Conservation (phyloP, 2,113 vertebrate genomes). For the Microtus richardsoni region DNA sequence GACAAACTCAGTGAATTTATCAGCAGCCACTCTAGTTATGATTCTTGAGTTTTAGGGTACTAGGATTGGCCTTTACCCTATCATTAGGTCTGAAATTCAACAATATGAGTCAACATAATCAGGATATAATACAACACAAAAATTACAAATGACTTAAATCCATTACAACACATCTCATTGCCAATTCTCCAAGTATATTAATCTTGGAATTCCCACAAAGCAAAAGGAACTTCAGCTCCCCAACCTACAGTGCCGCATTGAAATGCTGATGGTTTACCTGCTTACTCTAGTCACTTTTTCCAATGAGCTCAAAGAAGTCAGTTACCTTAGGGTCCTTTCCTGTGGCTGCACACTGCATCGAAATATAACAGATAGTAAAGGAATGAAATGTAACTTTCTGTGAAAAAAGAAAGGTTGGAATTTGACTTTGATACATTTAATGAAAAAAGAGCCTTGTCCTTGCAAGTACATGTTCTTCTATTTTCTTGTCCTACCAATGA, state of each 20-base stretch:
- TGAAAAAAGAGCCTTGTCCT: constrained; percentile 34
- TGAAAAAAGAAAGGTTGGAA: not conserved
- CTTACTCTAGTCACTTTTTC: not conserved
- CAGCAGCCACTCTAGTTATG: not conserved
- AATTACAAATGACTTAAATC: constrained; percentile 35
- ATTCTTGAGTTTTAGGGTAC: not conserved
- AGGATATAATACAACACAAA: constrained; percentile 9
- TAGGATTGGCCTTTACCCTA: not conserved
- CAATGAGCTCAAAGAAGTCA: not conserved
- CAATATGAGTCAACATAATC: constrained; percentile 27
- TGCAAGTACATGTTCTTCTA: not conserved
- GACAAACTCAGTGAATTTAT: not conserved
- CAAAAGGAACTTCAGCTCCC: not conserved
- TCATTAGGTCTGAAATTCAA: not conserved
- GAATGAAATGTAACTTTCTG: constrained; percentile 26
- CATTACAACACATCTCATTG: constrained; percentile 8
- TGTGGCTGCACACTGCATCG: not conserved
- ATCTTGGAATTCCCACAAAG: not conserved
- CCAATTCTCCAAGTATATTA: not conserved
- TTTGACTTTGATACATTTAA: constrained; percentile 23
- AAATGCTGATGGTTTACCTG: not conserved
- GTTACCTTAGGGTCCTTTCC: not conserved
- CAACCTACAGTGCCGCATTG: not conserved
- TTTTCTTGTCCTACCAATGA: constrained; percentile 9
- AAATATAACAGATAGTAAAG: not conserved